phyloP scores from a whole-genome alignment of 35 echinoderm and acorn worm species.

The Apostichopus californicus region DNA sequence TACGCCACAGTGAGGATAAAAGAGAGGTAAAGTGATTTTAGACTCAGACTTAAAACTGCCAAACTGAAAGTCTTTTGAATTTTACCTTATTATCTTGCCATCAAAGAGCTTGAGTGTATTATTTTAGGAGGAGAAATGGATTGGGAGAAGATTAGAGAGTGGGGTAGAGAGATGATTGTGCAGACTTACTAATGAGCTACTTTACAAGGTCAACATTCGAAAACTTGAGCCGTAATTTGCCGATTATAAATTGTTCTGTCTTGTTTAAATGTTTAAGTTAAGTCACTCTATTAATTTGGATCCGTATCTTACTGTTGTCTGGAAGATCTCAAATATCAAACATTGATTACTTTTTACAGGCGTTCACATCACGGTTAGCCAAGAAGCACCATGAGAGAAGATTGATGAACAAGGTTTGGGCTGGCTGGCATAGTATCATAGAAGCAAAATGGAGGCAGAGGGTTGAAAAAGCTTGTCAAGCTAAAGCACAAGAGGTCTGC shows the following conservation, averaged over 20 bases:
- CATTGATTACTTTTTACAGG: constrained; percentile 50
- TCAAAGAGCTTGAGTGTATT: neutral
- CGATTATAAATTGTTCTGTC: too few species aligned
- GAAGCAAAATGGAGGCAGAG: constrained; percentile 97
- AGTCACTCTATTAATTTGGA: neutral
- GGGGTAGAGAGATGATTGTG: too few species aligned
- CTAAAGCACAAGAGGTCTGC: constrained; percentile 97
- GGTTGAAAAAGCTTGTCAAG: constrained; percentile 97
- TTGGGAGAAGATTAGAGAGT: too few species aligned
- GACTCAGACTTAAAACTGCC: too few species aligned
- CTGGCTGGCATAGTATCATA: constrained; percentile 92
- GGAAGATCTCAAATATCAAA: neutral
- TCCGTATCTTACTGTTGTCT: too few species aligned
- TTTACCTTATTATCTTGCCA: neutral
- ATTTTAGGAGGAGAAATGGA: neutral
- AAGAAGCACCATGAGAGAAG: constrained; percentile 71
- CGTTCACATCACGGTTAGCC: constrained; percentile 79
- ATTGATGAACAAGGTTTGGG: constrained; percentile 84
- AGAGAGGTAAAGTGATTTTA: constrained; percentile 70
- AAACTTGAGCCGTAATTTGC: too few species aligned
- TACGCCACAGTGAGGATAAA: constrained; percentile 83
- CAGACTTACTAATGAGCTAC: too few species aligned
- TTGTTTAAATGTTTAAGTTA: neutral
- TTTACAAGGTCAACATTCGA: too few species aligned
- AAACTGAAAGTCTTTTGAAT: too few species aligned